These are phyloP conservation scores for Glossosoma conforme DNA, from an alignment of 1,140 invertebrate genomes.

Conservation along the genomic window DNA sequence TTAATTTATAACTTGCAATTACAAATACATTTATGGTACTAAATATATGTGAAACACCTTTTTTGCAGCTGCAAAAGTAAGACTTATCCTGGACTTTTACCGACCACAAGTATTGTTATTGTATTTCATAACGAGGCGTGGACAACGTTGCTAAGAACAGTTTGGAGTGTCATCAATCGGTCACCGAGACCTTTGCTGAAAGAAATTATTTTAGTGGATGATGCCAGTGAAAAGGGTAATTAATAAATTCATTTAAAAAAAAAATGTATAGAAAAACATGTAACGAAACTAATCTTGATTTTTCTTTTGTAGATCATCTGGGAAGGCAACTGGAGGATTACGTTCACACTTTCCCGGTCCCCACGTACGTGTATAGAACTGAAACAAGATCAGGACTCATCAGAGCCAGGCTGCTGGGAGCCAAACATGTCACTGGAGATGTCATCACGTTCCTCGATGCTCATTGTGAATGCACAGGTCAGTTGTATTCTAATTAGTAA, in stretches of 20 bases:
- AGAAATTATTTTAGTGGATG: constrained; percentile 94
- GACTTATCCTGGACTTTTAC: constrained; percentile 68
- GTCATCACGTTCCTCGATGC: constrained; percentile 96
- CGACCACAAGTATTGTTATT: constrained; percentile 89
- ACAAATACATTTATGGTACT: neutral
- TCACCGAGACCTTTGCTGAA: constrained; percentile 81
- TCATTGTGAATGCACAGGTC: constrained; percentile 84
- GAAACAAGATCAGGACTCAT: constrained; percentile 90
- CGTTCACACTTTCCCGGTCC: constrained; percentile 76
- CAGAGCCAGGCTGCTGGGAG: constrained; percentile 84
- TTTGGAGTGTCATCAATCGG: constrained; percentile 95
- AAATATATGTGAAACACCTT: neutral
- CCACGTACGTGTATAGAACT: constrained; percentile 79
- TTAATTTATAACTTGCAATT: too few species aligned
- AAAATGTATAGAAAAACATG: neutral
- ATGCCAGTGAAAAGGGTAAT: constrained; percentile 87
- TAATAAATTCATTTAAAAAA: neutral
- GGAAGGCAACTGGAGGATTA: constrained; percentile 87
- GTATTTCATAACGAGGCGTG: constrained; percentile 98
- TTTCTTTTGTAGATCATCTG: constrained; percentile 70
- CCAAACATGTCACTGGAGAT: constrained; percentile 85
- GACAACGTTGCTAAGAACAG: constrained; percentile 90
- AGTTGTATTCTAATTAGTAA: too few species aligned
- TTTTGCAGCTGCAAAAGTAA: constrained; percentile 71
- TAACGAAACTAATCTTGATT: neutral